Conservation (phyloP, 2,113 vertebrate genomes). For the Ceuthmochares aereus region DNA sequence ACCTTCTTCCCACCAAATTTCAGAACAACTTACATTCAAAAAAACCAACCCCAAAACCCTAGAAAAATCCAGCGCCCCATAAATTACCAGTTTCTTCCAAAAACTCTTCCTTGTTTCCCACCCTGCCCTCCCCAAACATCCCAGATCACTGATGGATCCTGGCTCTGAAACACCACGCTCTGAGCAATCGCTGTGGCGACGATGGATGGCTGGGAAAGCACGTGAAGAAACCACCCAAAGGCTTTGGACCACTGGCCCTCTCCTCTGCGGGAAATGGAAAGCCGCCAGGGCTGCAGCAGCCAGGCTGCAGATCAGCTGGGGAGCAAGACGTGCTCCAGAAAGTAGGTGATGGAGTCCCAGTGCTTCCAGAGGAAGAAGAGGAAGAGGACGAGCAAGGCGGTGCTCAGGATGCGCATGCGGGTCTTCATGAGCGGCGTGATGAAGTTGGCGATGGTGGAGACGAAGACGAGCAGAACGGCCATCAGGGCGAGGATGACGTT, state of each 20-base stretch:
- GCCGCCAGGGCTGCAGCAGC: neutral
- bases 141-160: neutral
- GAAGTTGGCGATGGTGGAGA: constrained; percentile 97
- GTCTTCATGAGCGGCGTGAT: constrained; percentile 99
- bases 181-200: neutral
- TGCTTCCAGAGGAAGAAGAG: constrained; percentile 95
- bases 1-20: neutral
- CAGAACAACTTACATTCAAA: neutral
- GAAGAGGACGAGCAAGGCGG: constrained; percentile 86
- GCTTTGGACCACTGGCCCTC: neutral
- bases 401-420: constrained; percentile 88
- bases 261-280: neutral
- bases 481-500: constrained; percentile 97
- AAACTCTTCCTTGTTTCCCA: neutral
- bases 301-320: constrained; percentile 81
- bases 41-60: neutral
- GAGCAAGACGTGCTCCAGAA: constrained; percentile 88
- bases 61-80: neutral
- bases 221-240: neutral
- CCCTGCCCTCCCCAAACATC: neutral
- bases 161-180: neutral
- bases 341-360: constrained; percentile 90
- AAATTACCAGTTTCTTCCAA: neutral
- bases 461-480: constrained; percentile 97
- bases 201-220: neutral